Conservation (phyloP, 2,888 invertebrate genomes). For the Quadroppia sp. region DNA sequence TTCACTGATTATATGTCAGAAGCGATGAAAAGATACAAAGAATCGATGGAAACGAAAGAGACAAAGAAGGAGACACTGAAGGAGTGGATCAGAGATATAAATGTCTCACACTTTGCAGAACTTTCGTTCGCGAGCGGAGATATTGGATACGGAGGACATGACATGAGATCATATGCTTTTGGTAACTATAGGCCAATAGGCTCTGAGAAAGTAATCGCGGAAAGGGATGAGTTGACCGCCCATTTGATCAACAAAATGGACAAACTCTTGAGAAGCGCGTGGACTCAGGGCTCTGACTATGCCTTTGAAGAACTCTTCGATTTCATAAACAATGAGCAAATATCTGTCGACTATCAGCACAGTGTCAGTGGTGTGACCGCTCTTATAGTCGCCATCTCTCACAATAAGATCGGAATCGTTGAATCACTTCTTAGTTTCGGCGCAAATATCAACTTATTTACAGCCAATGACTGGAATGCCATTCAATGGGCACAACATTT, state of each 20-base stretch:
- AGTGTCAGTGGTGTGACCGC: slow-evolving; percentile 64
- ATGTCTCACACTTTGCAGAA: neutral
- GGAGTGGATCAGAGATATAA: slow-evolving; percentile 50
- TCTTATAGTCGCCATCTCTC: slow-evolving; percentile 71
- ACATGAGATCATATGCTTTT: slow-evolving; percentile 1
- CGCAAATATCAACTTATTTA: slow-evolving; percentile 60
- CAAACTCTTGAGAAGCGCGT: slow-evolving; percentile 63
- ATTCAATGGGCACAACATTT: slow-evolving; percentile 66
- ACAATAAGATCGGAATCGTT: slow-evolving; percentile 65
- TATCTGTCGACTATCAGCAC: slow-evolving; percentile 68
- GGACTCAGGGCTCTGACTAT: slow-evolving; percentile 61
- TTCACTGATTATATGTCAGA: slow-evolving; percentile 54
- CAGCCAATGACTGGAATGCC: slow-evolving; percentile 66
- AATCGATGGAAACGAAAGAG: slow-evolving; percentile 46
- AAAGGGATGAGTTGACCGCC: slow-evolving; percentile 57
- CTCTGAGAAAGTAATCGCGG: slow-evolving; percentile 50
- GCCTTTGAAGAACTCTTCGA: slow-evolving; percentile 70
- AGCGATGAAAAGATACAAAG: slow-evolving; percentile 53
- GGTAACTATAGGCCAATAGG: neutral
- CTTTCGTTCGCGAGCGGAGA: neutral
- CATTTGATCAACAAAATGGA: slow-evolving; percentile 64
- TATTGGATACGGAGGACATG: neutral
- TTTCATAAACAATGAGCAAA: slow-evolving; percentile 71
- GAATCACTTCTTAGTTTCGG: slow-evolving; percentile 69
- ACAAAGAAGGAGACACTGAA: slow-evolving; percentile 50